These are phyloP conservation scores for Heliornis fulica DNA, from an alignment of 2,113 vertebrate species.

Conservation along the genomic window DNA sequence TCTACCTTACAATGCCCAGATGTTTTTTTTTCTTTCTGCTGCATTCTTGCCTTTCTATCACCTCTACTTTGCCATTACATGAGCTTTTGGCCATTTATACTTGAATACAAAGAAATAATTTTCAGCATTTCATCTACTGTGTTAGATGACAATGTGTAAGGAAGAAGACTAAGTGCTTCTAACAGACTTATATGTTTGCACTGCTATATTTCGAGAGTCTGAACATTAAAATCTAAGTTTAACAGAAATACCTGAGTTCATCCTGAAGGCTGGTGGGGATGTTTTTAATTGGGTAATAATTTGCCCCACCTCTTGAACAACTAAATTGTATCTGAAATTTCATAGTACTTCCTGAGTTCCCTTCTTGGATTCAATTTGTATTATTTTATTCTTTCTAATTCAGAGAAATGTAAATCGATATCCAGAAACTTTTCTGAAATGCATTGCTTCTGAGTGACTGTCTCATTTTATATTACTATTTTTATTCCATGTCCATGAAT, in stretches of 20 bases:
- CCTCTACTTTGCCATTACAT: not conserved
- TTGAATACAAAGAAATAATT: not conserved
- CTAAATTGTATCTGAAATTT: conserved; percentile 8
- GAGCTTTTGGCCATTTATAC: not conserved
- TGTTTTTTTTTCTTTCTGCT: not conserved
- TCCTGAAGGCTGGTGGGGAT: not conserved
- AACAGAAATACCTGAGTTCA: not conserved
- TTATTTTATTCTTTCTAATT: conserved; percentile 15
- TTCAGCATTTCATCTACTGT: not conserved
- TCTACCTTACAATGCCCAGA: not conserved
- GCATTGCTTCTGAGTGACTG: not conserved
- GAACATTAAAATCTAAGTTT: not conserved
- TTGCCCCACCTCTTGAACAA: not conserved
- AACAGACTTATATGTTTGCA: not conserved
- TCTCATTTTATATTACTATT: not conserved
- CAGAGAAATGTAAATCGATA: not conserved
- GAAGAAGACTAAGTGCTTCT: not conserved
- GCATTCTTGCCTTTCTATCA: not conserved
- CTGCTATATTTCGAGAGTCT: not conserved
- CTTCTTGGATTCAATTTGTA: not conserved
- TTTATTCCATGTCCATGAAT: not conserved
- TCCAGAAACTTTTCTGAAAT: not conserved
- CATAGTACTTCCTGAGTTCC: not conserved
- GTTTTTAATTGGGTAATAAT: not conserved
- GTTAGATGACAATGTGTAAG: not conserved